Evolutionary conservation across 2,113 vertebrate genomes (phyloP), one percentile per base, ranked within the genome.

Genomic region (Platysteira castanea): DNA sequence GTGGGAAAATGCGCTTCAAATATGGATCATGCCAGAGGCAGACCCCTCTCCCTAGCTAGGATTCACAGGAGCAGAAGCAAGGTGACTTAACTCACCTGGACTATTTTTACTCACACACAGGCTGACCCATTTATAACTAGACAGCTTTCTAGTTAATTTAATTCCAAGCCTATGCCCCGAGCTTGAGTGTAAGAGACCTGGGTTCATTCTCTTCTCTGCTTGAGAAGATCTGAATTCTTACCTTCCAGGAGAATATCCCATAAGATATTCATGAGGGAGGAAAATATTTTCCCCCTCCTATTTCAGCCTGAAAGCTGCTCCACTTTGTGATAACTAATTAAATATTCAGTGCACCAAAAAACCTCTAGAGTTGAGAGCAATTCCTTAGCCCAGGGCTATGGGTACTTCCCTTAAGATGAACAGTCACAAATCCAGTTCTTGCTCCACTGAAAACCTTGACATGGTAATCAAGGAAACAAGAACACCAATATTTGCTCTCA

Each of bases 211-310:
- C 28, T 76, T 83, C 85, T 88, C 83, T 97, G 88, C 76, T 77
- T 93, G 92, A 95, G 92, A 94, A 97, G 71, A 84, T 74, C 82
- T 80, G 57, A 65, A 73, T 93, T 94, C 76, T 77, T 95, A 93
- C 86, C 94, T 96, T 96, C 68, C 79, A 94, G 90, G 87, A 94
- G 92, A 95, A 94, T 89, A 95, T 81, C 71, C 76, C 88, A 95
- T 96, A 95, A 97, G 92, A 93, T 95, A 97, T 97, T 96, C 10
- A 97, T 92, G 91, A 95, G 86, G 68, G 86, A 96, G 54, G 68
- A 93, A 95, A 90, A 90, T 70, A 65, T 92, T 90, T 88, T 1
- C 90, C 63, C 69, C 80, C 60, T 90, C 60, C 68, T 52, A n/a
- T 74, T 95, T 78, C 76, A 86, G 71, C 89, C 79, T 95, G 90